A percentile compares a stretch with the other conserved stretches of the same genome.
These are phyloP conservation scores for Rhynchophorus ferrugineus DNA, from an alignment of 1,140 invertebrate species.

Conservation along the genomic window DNA sequence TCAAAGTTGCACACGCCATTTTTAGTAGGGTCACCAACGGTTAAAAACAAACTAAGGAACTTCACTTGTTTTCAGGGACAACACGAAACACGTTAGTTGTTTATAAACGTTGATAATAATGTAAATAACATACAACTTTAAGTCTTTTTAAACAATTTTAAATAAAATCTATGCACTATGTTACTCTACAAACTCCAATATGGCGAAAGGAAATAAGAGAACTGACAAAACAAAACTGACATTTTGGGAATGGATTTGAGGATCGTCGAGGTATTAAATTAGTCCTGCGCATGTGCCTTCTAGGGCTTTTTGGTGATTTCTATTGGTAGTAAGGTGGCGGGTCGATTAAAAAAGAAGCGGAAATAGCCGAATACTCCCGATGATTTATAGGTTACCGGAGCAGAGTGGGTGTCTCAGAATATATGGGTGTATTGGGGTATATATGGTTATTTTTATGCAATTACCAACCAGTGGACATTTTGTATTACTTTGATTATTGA, in stretches of 20 bases:
- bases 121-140: not conserved
- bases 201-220: slow-evolving; percentile 30
- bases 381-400: too few relatives aligned
- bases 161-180: slow-evolving; percentile 7
- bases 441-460: too few relatives aligned
- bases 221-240: slow-evolving; percentile 21
- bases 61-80: slow-evolving; percentile 23
- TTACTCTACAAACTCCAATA: slow-evolving; percentile 21
- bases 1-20: slow-evolving; percentile 94
- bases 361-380: too few relatives aligned
- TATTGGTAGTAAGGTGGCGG: not conserved
- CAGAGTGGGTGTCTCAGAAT: too few relatives aligned
- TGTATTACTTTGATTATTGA: too few relatives aligned
- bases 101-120: not conserved
- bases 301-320: not conserved
- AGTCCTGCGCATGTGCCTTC: not conserved
- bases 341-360: not conserved
- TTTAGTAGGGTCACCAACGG: slow-evolving; percentile 44
- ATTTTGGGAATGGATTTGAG: slow-evolving; percentile 22
- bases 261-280: too few relatives aligned
- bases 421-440: too few relatives aligned
- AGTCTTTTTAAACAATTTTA: not conserved
- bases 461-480: too few relatives aligned
- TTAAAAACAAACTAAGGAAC: slow-evolving; percentile 29
- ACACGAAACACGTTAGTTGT: not conserved